Evolutionary conservation across 2,113 vertebrate genomes (phyloP).

Genomic region (Vulpes ferrilata): DNA sequence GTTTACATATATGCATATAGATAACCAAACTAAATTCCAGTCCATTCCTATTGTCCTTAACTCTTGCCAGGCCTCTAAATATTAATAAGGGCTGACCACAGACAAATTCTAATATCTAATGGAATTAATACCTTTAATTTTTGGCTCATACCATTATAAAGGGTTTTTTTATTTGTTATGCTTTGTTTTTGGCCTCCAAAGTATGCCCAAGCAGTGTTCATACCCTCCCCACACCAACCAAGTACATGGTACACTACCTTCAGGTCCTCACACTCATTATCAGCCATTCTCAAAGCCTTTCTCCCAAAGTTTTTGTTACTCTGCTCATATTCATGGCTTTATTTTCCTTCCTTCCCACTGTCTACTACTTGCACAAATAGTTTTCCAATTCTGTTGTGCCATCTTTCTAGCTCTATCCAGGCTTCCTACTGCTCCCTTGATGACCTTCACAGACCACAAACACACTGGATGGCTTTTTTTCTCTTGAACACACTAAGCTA

Average conservation of each 20-base stretch:
- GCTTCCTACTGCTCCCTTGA: neutral
- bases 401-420: neutral
- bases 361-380: neutral
- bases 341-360: neutral
- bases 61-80: neutral
- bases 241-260: accelerated
- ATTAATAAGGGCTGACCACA: neutral
- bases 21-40: slow-evolving; percentile 24
- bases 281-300: neutral
- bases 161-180: neutral
- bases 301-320: neutral
- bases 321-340: neutral
- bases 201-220: neutral
- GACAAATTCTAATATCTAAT: neutral
- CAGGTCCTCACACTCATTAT: accelerated
- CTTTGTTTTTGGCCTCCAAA: neutral
- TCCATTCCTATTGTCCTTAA: neutral
- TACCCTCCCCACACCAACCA: neutral
- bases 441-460: neutral
- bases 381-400: neutral
- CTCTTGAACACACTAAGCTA: neutral
- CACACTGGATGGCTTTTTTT: neutral
- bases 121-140: neutral
- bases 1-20: slow-evolving; percentile 26
- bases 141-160: neutral